These are phyloP conservation scores for Typhlichthys subterraneus DNA, from an alignment of 2,797 vertebrate genomes.

Conservation along the genomic window DNA sequence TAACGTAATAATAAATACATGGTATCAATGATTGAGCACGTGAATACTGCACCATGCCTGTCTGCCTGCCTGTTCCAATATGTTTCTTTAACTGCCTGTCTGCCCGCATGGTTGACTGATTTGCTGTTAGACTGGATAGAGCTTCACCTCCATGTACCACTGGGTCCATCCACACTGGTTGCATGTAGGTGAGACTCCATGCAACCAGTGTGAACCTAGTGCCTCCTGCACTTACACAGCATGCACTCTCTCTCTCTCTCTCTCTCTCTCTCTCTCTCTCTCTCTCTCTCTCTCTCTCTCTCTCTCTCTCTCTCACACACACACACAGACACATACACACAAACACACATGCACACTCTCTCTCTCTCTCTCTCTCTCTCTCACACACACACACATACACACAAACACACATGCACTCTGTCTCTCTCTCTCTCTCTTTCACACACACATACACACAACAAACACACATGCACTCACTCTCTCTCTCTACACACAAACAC, in stretches of 20 bases:
- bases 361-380: background rate
- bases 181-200: conserved; percentile 19
- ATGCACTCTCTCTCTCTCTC: too few species aligned
- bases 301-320: background rate
- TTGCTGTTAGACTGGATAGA: conserved; percentile 6
- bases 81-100: conserved; percentile 2
- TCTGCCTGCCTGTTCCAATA: background rate
- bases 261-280: too few species aligned
- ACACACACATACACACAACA: background rate
- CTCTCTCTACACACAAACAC: background rate
- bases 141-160: conserved; percentile 61
- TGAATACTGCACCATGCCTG: background rate
- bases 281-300: background rate
- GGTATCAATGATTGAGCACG: too few species aligned
- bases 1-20: too few species aligned
- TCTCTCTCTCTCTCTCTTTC: background rate
- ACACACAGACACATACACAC: conserved; percentile 5
- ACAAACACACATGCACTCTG: too few species aligned
- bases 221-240: background rate
- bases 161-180: too few species aligned
- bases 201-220: conserved; percentile 71
- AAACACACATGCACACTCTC: background rate
- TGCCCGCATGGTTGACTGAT: background rate
- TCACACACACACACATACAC: too few species aligned
- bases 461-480: background rate